These are phyloP conservation scores for Idaea biselata DNA, from an alignment of 2,888 invertebrate species.

Conservation along the genomic window DNA sequence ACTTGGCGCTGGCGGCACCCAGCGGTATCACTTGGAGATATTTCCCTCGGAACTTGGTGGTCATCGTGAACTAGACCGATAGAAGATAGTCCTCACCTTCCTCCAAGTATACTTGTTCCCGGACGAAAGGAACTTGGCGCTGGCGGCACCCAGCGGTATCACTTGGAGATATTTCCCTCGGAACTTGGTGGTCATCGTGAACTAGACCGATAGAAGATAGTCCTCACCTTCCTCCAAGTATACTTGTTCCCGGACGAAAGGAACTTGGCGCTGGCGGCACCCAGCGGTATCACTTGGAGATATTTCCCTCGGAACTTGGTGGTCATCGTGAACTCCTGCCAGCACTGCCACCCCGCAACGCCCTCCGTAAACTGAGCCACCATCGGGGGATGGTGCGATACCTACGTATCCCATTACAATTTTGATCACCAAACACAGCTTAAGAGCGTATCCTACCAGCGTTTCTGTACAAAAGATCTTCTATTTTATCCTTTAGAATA, in stretches of 20 bases:
- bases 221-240: constrained; percentile 93
- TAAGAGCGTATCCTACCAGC: too few relatives aligned
- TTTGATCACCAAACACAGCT: constrained; percentile 14
- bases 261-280: constrained; percentile 86
- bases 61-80: constrained; percentile 90
- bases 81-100: constrained; percentile 78
- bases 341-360: constrained; percentile 91
- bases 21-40: constrained; percentile 94
- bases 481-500: too few relatives aligned
- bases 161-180: constrained; percentile 99
- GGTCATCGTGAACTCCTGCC: constrained; percentile 99
- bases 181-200: constrained; percentile 99
- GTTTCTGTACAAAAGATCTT: too few relatives aligned
- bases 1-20: constrained; percentile 87
- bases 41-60: constrained; percentile 99
- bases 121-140: constrained; percentile 82
- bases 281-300: constrained; percentile 91
- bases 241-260: constrained; percentile 88
- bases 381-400: constrained; percentile 99
- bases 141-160: constrained; percentile 88
- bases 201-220: background rate
- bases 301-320: constrained; percentile 99
- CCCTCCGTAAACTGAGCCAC: constrained; percentile 98
- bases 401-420: constrained; percentile 56
- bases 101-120: constrained; percentile 98